Conservation (phyloP, 2,113 vertebrate genomes). For the Ondatra zibethicus region DNA sequence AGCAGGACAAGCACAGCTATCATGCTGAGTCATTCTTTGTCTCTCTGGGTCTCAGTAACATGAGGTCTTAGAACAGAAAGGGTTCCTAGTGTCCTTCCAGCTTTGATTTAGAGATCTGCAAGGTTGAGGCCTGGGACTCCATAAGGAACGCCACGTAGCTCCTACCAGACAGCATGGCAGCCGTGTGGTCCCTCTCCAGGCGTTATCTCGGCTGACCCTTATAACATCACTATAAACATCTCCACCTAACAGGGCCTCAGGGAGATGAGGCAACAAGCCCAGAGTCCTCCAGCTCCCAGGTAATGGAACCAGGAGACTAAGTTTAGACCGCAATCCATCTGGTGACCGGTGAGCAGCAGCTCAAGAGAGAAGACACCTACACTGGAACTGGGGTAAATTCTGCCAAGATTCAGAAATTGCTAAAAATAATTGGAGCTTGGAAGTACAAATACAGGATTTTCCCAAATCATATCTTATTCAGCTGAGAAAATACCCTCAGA, state of each 20-base stretch:
- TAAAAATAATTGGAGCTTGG: conserved; percentile 32
- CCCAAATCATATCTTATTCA: conserved; percentile 38
- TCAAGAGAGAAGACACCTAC: conserved; percentile 24
- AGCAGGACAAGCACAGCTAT: not conserved
- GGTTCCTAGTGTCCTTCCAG: not conserved
- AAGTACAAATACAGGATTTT: conserved; percentile 31
- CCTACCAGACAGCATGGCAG: not conserved
- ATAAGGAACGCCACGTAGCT: not conserved
- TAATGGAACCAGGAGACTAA: not conserved
- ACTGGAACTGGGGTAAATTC: not conserved
- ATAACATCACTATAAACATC: not conserved
- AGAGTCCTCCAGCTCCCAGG: not conserved
- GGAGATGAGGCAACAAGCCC: not conserved
- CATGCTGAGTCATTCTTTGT: not conserved
- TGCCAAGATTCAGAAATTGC: conserved; percentile 12
- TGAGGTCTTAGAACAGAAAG: not conserved
- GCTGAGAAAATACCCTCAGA: not conserved
- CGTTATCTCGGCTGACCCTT: not conserved
- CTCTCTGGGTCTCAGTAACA: not conserved
- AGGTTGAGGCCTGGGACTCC: not conserved
- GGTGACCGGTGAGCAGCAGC: not conserved
- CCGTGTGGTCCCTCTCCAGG: not conserved
- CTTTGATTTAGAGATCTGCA: not conserved
- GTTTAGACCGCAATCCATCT: not conserved
- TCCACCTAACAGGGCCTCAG: not conserved